phyloP scores from a whole-genome alignment of 1,140 invertebrate genomes.

The Choristoneura fumiferana region DNA sequence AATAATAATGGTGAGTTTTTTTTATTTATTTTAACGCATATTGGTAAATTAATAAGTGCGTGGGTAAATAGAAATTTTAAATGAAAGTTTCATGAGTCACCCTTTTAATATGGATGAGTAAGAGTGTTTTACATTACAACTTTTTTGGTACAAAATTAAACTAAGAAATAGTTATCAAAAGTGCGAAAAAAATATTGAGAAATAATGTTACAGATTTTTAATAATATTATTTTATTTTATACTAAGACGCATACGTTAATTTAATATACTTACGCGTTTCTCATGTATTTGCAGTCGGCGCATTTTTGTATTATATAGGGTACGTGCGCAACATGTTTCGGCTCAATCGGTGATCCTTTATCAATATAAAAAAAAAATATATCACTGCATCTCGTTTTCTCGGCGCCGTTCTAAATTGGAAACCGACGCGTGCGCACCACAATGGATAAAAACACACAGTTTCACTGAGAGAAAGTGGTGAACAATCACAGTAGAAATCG shows the following conservation, averaged over 20 bases:
- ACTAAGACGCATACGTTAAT: too few species aligned
- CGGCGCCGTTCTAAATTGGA: conserved; percentile 40
- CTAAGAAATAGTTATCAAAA: too few species aligned
- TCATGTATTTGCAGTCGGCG: too few species aligned
- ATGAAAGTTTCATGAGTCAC: conserved; percentile 8
- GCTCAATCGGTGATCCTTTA: too few species aligned
- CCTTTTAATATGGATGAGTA: background rate
- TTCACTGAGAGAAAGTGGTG: conserved; percentile 70
- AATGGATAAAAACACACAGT: conserved; percentile 65
- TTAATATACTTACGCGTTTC: too few species aligned
- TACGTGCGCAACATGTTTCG: too few species aligned
- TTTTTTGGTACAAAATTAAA: background rate
- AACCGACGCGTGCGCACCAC: conserved; percentile 41
- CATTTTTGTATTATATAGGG: too few species aligned
- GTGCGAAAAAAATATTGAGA: background rate
- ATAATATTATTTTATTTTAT: background rate
- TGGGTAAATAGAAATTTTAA: conserved; percentile 15
- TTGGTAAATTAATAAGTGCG: background rate
- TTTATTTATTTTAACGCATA: conserved; percentile 2
- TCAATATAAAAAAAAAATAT: too few species aligned
- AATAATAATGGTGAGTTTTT: conserved; percentile 14
- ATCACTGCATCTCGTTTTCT: too few species aligned
- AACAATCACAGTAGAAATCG: conserved; percentile 60
- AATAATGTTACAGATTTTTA: too few species aligned
- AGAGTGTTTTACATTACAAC: background rate